phyloP scores from a whole-genome alignment of 1,140 invertebrate species.

The Globodera ellingtonae region DNA sequence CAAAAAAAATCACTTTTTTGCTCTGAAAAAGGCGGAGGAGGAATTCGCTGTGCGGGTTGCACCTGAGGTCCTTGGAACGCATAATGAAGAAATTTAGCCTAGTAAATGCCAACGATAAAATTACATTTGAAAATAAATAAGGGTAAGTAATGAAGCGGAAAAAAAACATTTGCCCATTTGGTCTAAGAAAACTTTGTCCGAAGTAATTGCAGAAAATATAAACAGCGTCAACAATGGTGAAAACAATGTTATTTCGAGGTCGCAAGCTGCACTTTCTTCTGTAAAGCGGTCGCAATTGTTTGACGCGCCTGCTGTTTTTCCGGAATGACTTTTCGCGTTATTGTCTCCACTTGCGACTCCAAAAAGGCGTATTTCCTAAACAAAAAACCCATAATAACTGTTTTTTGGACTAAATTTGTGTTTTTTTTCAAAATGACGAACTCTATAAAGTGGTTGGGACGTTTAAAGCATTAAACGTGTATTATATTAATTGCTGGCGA shows the following conservation, averaged over 20 bases:
- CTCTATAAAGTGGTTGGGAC: constrained; percentile 21
- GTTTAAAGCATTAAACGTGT: no score
- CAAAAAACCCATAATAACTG: background rate
- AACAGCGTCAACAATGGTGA: background rate
- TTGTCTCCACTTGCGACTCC: constrained; percentile 44
- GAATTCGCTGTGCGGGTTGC: constrained; percentile 32
- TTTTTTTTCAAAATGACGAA: background rate
- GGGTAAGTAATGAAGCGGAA: background rate
- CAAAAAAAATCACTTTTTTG: constrained; percentile 35
- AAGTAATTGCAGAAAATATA: background rate
- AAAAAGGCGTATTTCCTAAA: constrained; percentile 41
- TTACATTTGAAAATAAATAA: background rate
- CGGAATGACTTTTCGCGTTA: constrained; percentile 43
- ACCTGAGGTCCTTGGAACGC: constrained; percentile 17
- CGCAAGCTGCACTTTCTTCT: constrained; percentile 51
- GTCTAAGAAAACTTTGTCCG: background rate
- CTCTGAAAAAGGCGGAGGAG: constrained; percentile 25
- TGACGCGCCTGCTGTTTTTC: constrained; percentile 52
- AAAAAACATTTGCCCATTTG: background rate
- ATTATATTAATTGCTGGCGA: no score
- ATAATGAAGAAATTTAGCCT: constrained; percentile 14
- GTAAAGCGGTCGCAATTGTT: constrained; percentile 46
- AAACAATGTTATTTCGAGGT: constrained; percentile 21
- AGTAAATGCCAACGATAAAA: background rate
- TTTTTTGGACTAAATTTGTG: no score